Evolutionary conservation across 1,140 invertebrate species (phyloP).

Genomic region (Anoplolepis gracilipes): DNA sequence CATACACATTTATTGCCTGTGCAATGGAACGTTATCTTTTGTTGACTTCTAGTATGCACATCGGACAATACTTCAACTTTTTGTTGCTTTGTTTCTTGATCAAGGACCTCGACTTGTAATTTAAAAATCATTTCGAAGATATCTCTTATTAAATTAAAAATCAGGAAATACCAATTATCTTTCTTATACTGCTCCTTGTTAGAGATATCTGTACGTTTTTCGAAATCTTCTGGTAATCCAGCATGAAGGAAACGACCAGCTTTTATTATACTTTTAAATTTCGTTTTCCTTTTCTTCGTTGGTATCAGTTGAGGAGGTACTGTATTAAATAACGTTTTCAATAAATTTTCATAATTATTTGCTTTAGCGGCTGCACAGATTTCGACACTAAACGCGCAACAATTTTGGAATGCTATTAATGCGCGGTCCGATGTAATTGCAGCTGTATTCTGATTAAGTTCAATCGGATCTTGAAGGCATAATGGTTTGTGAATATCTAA

Average conservation of each 20-base stretch:
- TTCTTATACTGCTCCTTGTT: constrained; percentile 62
- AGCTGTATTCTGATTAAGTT: constrained; percentile 87
- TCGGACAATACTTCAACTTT: constrained; percentile 77
- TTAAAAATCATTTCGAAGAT: constrained; percentile 78
- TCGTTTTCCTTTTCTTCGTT: constrained; percentile 6
- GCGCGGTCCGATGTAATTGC: constrained; percentile 70
- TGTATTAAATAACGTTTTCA: constrained; percentile 59
- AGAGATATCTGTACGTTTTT: constrained; percentile 31
- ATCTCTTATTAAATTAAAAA: constrained; percentile 72
- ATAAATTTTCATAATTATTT: constrained; percentile 68
- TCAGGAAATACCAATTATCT: constrained; percentile 71
- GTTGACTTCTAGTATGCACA: constrained; percentile 76
- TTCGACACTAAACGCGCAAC: constrained; percentile 67
- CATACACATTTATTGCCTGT: constrained; percentile 74
- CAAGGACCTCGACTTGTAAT: constrained; percentile 70
- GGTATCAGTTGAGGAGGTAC: not conserved
- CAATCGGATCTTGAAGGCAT: constrained; percentile 89
- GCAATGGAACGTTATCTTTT: constrained; percentile 72
- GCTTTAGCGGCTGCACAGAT: constrained; percentile 63
- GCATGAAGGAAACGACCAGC: constrained; percentile 45
- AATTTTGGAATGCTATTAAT: constrained; percentile 71
- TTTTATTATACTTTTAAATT: constrained; percentile 37
- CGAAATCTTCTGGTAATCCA: constrained; percentile 67
- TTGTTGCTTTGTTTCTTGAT: constrained; percentile 75
- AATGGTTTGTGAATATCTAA: constrained; percentile 79